These are phyloP conservation scores for Cyprinodon variegatus DNA, from an alignment of 2,113 vertebrate genomes.

Conservation along the genomic window DNA sequence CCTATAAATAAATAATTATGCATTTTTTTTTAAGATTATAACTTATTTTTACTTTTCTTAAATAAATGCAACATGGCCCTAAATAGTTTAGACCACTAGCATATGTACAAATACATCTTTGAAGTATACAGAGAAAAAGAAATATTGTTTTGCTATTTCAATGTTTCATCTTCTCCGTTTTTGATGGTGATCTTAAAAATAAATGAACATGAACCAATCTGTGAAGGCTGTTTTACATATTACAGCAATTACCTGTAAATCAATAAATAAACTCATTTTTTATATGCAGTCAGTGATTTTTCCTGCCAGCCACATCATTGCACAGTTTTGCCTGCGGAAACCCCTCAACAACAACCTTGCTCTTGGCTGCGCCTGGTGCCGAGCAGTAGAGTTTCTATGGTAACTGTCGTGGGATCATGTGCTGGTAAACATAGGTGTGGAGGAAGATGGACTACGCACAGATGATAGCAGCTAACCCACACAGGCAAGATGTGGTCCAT, in stretches of 20 bases:
- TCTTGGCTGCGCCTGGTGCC: constrained; percentile 38
- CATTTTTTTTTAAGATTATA: background rate
- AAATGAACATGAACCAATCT: constrained; percentile 17
- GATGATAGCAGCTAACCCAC: constrained; percentile 22
- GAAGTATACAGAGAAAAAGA: constrained; percentile 14
- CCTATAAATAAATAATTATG: background rate
- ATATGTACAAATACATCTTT: constrained; percentile 22
- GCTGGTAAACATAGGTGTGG: constrained; percentile 59
- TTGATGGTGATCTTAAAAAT: constrained; percentile 30
- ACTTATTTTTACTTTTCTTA: no score
- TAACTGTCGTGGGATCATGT: constrained; percentile 61
- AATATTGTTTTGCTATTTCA: constrained; percentile 16
- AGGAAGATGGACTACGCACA: constrained; percentile 33
- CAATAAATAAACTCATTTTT: constrained; percentile 59
- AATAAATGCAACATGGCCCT: no score
- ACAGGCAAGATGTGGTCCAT: constrained; percentile 15
- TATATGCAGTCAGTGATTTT: constrained; percentile 49
- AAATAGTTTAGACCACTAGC: background rate
- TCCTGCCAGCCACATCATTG: background rate
- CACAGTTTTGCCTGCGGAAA: constrained; percentile 24
- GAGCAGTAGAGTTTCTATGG: constrained; percentile 67
- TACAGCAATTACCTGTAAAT: constrained; percentile 40
- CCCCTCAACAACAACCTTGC: constrained; percentile 33
- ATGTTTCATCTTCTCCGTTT: constrained; percentile 34
- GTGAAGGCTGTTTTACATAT: constrained; percentile 52